A percentile compares a stretch with the other conserved stretches of the same genome.
Conservation (phyloP, 2,113 vertebrate genomes). For the Panthera uncia region DNA sequence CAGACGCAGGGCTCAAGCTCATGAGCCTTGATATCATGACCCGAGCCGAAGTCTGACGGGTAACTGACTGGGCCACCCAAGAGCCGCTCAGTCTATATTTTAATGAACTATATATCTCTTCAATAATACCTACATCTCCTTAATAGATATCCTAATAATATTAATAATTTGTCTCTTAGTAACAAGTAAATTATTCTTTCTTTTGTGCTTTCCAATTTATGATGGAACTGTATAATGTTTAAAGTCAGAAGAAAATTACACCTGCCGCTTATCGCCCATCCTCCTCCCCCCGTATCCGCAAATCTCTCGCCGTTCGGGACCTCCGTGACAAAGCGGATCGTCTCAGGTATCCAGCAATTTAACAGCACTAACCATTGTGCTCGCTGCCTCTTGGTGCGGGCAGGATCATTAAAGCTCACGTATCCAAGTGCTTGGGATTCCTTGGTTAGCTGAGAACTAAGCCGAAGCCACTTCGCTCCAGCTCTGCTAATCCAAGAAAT, state of each 20-base stretch:
- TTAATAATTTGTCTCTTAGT: neutral
- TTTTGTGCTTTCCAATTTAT: neutral
- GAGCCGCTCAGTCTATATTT: neutral
- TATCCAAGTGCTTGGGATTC: neutral
- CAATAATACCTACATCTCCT: neutral
- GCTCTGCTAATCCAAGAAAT: neutral
- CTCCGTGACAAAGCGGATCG: neutral
- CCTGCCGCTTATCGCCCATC: neutral
- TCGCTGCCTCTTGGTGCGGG: neutral
- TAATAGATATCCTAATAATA: neutral
- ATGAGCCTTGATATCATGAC: too few relatives aligned
- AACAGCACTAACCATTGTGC: accelerated
- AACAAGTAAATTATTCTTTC: neutral
- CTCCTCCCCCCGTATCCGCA: accelerated
- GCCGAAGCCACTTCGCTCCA: neutral
- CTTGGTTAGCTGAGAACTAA: neutral
- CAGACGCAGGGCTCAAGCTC: too few relatives aligned
- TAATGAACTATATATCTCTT: neutral
- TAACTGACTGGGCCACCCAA: too few relatives aligned
- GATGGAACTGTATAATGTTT: too few relatives aligned
- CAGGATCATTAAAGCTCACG: neutral
- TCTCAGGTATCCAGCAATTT: neutral
- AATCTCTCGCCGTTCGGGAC: neutral
- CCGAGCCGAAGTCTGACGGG: too few relatives aligned
- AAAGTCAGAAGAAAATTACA: neutral